These are phyloP conservation scores for Agrochola lota DNA, from an alignment of 2,888 invertebrate species.

Conservation along the genomic window DNA sequence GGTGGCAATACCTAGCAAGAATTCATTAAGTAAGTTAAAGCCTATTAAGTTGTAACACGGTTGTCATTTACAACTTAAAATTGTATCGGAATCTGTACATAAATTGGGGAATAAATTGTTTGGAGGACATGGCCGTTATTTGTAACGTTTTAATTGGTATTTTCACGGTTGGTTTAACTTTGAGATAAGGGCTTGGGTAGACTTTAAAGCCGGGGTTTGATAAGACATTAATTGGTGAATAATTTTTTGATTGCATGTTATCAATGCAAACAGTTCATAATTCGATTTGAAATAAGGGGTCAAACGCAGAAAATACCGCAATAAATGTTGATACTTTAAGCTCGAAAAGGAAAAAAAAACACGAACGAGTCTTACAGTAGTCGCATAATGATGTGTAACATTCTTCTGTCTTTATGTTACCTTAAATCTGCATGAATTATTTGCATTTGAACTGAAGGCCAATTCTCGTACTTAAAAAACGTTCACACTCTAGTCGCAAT, in stretches of 20 bases:
- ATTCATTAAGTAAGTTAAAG: slow-evolving; percentile 57
- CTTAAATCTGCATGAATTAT: no score
- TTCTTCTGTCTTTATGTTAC: no score
- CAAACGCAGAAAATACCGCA: no score
- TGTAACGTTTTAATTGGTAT: slow-evolving; percentile 42
- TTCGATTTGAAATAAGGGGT: no score
- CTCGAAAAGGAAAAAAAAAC: no score
- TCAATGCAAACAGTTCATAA: not conserved
- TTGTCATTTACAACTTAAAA: slow-evolving; percentile 45
- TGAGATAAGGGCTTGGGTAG: slow-evolving; percentile 24
- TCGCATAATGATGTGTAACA: no score
- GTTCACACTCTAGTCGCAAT: no score
- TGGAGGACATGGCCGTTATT: slow-evolving; percentile 29
- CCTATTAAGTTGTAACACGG: slow-evolving; percentile 55
- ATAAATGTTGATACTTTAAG: no score
- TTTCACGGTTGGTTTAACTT: slow-evolving; percentile 24
- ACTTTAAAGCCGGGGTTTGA: not conserved
- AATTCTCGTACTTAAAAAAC: no score
- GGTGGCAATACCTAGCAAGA: slow-evolving; percentile 48
- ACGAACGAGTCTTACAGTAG: no score
- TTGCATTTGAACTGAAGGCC: no score
- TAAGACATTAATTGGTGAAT: slow-evolving; percentile 6
- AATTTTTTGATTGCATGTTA: slow-evolving; percentile 14
- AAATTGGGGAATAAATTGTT: slow-evolving; percentile 41
- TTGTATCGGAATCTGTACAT: slow-evolving; percentile 21